Base-by-base conservation (phyloP, 2,113 vertebrate genomes). In the Nibea coibor region DNA sequence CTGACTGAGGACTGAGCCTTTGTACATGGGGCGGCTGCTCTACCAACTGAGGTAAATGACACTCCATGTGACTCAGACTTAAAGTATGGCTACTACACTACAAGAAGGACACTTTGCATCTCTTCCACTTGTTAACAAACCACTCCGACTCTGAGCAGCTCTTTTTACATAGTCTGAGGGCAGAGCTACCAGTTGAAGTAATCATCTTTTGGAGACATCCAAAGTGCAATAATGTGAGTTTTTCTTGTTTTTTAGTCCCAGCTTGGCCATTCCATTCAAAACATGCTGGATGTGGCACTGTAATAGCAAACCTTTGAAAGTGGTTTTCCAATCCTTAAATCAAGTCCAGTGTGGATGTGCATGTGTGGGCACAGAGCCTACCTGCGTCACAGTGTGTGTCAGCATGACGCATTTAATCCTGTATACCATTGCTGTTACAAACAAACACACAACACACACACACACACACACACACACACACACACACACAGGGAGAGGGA, bases 361-460 rank as follows among this genome's bases (percentile, higher is more conserved):
- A 61, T 67, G 72, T 72, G 80, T 64, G 80, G 69, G 78, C 59
- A 72, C 6, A 11, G 45, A 72, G 77, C 53, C 73, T 0, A 67
- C 31, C 54, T 83, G 70, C 54, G 76, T 88, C 87, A 89, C 56
- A 24, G 45, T 42, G 48, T 73, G 78, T 81, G 75, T 73, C 78
- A 84, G 74, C 15, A 7, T 76, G 85, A 86, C 61, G 74, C 78
- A 78, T 78, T 57, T 59, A 47, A 24, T 71, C 43, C 42, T 69
- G 12, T 20, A 78, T 77, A 51, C 72, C 58, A 45, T 54, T 65
- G 57, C 69, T 82, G 26, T 20, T 31, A 19, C 24, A 8, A 15
- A 43, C 35, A 14, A 3, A 45, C 8, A 7, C 35, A 39, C 1
- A 39, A 39, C 35, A 39, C 35, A 39, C 35, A 39, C n/a, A 58